phyloP scores from a whole-genome alignment of 2,888 invertebrate species.

The Hipparchia sbordonii region DNA sequence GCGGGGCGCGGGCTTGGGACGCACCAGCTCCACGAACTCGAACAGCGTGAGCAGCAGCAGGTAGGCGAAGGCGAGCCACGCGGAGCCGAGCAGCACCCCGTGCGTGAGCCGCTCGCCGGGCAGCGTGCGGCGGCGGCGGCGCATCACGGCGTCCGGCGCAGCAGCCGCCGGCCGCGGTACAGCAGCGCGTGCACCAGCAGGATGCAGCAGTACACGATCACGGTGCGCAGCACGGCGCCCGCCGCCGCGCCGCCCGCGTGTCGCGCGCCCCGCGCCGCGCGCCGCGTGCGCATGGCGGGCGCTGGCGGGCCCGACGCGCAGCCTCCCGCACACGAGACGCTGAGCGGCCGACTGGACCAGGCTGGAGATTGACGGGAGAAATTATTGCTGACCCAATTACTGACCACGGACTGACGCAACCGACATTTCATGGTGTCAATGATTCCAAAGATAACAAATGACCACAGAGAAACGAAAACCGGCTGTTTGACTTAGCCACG shows the following conservation, averaged over 20 bases:
- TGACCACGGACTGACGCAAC: too few species aligned
- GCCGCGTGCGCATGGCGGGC: slow-evolving; percentile 42
- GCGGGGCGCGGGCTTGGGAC: slow-evolving; percentile 46
- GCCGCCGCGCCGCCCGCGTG: slow-evolving; percentile 40
- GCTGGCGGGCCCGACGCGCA: slow-evolving; percentile 43
- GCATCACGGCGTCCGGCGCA: slow-evolving; percentile 44
- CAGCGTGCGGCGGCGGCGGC: slow-evolving; percentile 28
- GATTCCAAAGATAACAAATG: not conserved
- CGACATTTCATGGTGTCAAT: too few species aligned
- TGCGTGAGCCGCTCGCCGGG: slow-evolving; percentile 49
- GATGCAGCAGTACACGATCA: slow-evolving; percentile 57
- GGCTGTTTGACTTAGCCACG: too few species aligned
- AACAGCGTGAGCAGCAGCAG: slow-evolving; percentile 57
- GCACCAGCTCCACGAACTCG: slow-evolving; percentile 56
- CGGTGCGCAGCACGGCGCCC: slow-evolving; percentile 52
- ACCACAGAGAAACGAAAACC: not conserved
- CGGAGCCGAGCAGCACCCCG: slow-evolving; percentile 45
- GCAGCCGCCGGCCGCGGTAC: slow-evolving; percentile 56
- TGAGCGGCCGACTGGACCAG: too few species aligned
- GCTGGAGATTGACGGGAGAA: not conserved
- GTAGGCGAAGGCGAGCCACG: slow-evolving; percentile 55
- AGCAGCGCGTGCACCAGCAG: slow-evolving; percentile 58
- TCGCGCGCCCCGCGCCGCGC: slow-evolving; percentile 28
- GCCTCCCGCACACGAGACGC: not conserved
- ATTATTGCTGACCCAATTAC: too few species aligned